A percentile compares a stretch with the other conserved stretches of the same genome.
Conservation (phyloP, 2,797 vertebrate species). For the Chelonia mydas region DNA sequence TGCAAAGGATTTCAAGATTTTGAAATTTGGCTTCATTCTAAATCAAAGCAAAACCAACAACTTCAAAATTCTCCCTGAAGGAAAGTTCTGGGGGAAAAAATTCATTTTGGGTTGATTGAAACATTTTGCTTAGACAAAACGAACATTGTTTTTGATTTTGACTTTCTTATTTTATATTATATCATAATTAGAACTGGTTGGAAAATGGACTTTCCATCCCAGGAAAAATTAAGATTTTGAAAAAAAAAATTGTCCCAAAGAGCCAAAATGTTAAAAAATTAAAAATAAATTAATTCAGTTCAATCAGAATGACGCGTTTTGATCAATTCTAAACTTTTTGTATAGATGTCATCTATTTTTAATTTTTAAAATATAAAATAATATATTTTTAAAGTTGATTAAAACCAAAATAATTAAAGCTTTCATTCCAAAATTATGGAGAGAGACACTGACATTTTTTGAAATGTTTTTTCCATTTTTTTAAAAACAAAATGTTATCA, state of each 20-base stretch:
- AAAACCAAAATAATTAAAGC: background rate
- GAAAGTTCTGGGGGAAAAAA: background rate
- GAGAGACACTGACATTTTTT: background rate
- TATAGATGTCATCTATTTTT: background rate
- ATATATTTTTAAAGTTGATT: background rate
- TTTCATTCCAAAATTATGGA: background rate
- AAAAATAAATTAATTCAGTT: background rate
- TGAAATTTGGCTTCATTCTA: background rate
- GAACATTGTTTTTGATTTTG: no score
- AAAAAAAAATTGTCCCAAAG: background rate
- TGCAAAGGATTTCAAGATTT: rapidly evolving
- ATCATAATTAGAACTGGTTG: background rate
- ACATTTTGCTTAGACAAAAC: background rate
- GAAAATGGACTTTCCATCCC: background rate
- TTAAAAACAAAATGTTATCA: background rate
- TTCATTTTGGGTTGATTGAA: no score
- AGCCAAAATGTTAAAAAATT: background rate
- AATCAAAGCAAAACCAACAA: background rate
- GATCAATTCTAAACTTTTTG: background rate
- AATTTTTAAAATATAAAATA: background rate
- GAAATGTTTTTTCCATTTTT: background rate
- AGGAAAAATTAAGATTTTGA: background rate
- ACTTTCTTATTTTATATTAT: background rate
- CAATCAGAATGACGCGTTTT: no score
- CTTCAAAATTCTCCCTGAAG: background rate